These are phyloP conservation scores for Dasyprocta punctata DNA, from an alignment of 2,113 vertebrate species.

Conservation along the genomic window DNA sequence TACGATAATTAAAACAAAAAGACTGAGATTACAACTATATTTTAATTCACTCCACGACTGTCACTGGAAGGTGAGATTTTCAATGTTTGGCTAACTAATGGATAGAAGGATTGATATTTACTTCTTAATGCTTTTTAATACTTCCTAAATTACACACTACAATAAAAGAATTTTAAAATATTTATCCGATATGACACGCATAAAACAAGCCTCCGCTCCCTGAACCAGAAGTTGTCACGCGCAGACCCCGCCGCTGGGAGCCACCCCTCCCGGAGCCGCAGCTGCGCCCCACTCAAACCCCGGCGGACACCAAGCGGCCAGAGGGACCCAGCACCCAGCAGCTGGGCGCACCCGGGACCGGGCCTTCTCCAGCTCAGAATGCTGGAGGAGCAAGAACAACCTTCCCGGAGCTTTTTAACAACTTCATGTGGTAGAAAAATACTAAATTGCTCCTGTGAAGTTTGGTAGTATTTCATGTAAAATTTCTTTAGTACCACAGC, in stretches of 20 bases:
- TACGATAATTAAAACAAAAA: not conserved
- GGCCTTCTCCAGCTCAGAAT: not conserved
- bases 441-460: not conserved
- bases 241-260: not conserved
- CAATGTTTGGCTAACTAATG: not conserved
- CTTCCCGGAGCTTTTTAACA: not conserved
- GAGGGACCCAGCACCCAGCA: too few species aligned
- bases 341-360: too few species aligned
- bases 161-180: conserved; percentile 14
- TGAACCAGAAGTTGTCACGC: not conserved
- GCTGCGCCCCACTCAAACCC: too few species aligned
- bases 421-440: not conserved
- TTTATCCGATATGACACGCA: not conserved
- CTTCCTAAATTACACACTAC: conserved; percentile 7
- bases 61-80: not conserved
- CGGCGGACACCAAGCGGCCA: too few species aligned
- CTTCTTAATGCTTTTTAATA: not conserved
- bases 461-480: not conserved
- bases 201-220: not conserved
- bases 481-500: not conserved
- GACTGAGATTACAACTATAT: not conserved
- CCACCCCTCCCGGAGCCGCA: too few species aligned
- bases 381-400: not conserved
- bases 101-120: not conserved
- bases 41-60: not conserved